These are phyloP conservation scores for Orthosia cruda DNA, from an alignment of 2,888 invertebrate species.

Conservation along the genomic window DNA sequence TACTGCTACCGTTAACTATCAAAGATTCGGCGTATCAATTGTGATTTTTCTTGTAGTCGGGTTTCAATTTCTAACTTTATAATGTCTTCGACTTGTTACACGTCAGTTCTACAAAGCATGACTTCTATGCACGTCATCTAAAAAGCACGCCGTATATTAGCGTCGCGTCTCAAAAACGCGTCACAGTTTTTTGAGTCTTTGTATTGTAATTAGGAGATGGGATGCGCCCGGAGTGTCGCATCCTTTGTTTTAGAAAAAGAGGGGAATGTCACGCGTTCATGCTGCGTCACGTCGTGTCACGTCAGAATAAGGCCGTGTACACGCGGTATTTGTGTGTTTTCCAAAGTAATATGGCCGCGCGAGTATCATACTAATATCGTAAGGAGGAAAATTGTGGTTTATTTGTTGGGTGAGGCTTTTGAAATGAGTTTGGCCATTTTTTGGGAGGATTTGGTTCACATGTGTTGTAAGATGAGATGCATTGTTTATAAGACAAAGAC, in stretches of 20 bases:
- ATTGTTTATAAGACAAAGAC: neutral
- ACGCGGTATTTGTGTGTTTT: conserved; percentile 59
- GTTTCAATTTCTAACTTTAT: too few relatives aligned
- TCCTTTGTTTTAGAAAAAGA: conserved; percentile 67
- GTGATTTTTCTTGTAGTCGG: neutral
- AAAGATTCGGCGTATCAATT: neutral
- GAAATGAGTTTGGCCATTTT: conserved; percentile 12
- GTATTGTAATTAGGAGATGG: conserved; percentile 72
- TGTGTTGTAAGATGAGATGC: neutral
- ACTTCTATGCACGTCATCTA: conserved; percentile 1
- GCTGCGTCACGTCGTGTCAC: conserved; percentile 66
- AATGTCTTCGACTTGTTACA: neutral
- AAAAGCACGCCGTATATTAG: conserved; percentile 31
- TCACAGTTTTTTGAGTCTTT: conserved; percentile 64
- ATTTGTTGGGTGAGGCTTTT: conserved; percentile 26
- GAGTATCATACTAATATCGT: conserved; percentile 50
- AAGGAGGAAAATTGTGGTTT: conserved; percentile 45
- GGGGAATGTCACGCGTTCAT: conserved; percentile 68
- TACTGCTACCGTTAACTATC: neutral
- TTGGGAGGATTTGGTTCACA: neutral
- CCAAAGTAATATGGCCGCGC: conserved; percentile 46
- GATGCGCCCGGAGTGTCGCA: conserved; percentile 63
- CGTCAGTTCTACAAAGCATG: neutral
- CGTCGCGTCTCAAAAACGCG: conserved; percentile 55
- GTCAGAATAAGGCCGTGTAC: conserved; percentile 63